phyloP scores from a whole-genome alignment of 2,888 invertebrate genomes.

The Ptychoptera contaminata region DNA sequence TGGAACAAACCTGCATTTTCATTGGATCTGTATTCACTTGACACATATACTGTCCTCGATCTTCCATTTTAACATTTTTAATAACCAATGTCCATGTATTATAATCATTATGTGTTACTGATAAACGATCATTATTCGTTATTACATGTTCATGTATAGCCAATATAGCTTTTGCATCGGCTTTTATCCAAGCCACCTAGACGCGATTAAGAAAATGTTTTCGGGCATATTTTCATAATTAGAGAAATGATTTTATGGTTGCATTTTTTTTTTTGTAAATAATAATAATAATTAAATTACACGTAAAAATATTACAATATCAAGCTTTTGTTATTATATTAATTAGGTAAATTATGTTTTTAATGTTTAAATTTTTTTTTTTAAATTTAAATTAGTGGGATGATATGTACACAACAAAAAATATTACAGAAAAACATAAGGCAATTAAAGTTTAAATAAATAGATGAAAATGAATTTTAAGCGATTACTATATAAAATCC shows the following conservation, averaged over 20 bases:
- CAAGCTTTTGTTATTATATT: no score
- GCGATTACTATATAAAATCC: no score
- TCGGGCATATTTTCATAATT: neutral
- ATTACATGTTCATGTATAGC: slow-evolving; percentile 89
- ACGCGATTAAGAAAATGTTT: neutral
- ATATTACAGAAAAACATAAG: no score
- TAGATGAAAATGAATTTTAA: no score
- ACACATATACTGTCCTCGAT: slow-evolving; percentile 85
- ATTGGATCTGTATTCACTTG: slow-evolving; percentile 90
- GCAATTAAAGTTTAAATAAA: no score
- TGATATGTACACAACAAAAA: no score
- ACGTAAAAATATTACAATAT: no score
- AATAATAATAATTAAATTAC: slow-evolving; percentile 3
- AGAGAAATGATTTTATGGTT: no score
- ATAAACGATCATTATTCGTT: slow-evolving; percentile 77
- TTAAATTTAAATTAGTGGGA: no score
- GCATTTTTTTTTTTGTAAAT: no score
- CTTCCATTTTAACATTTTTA: slow-evolving; percentile 67
- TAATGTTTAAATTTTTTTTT: no score
- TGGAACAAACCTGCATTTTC: slow-evolving; percentile 73
- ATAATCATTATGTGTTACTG: slow-evolving; percentile 81
- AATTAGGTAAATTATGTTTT: no score
- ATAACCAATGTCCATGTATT: slow-evolving; percentile 89
- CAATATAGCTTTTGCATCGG: slow-evolving; percentile 82
- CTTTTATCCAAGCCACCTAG: slow-evolving; percentile 90